Percentiles rank a stretch among this genome's conserved stretches.
These are phyloP conservation scores for Scaptomyza hsui DNA, from an alignment of 1,140 invertebrate genomes.

Conservation along the genomic window DNA sequence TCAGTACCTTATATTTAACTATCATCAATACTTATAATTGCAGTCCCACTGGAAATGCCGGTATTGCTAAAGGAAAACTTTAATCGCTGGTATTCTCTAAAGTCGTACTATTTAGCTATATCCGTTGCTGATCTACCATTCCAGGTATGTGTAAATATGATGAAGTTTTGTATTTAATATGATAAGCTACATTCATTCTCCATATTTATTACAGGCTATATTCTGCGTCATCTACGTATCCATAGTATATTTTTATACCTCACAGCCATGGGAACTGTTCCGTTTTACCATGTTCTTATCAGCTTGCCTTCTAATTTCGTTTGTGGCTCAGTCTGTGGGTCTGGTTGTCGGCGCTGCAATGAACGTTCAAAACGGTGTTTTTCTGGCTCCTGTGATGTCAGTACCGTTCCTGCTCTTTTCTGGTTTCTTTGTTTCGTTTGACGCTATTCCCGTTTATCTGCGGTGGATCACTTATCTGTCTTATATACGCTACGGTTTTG, in stretches of 20 bases:
- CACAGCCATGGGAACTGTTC: slow-evolving; percentile 93
- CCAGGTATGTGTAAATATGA: slow-evolving; percentile 88
- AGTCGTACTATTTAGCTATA: slow-evolving; percentile 97
- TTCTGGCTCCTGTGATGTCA: slow-evolving; percentile 97
- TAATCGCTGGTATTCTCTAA: slow-evolving; percentile 98
- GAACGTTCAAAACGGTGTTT: slow-evolving; percentile 97
- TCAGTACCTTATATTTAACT: background rate
- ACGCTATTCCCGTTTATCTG: slow-evolving; percentile 97
- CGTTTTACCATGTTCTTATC: slow-evolving; percentile 95
- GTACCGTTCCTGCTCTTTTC: slow-evolving; percentile 97
- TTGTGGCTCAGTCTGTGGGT: slow-evolving; percentile 97
- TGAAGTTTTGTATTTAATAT: background rate
- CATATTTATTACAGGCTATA: slow-evolving; percentile 87
- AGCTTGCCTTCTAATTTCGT: slow-evolving; percentile 95
- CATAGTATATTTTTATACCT: slow-evolving; percentile 97
- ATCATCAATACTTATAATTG: slow-evolving; percentile 61
- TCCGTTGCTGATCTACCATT: slow-evolving; percentile 98
- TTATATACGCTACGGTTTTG: slow-evolving; percentile 98
- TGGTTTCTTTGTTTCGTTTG: slow-evolving; percentile 98
- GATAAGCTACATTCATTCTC: background rate
- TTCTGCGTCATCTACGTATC: slow-evolving; percentile 96
- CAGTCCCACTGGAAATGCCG: slow-evolving; percentile 97
- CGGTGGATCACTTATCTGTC: slow-evolving; percentile 98
- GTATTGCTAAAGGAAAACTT: slow-evolving; percentile 97
- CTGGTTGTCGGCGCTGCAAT: slow-evolving; percentile 97